Base-by-base conservation (phyloP, 1,140 invertebrate genomes). In the Thereuonema tuberculata region DNA sequence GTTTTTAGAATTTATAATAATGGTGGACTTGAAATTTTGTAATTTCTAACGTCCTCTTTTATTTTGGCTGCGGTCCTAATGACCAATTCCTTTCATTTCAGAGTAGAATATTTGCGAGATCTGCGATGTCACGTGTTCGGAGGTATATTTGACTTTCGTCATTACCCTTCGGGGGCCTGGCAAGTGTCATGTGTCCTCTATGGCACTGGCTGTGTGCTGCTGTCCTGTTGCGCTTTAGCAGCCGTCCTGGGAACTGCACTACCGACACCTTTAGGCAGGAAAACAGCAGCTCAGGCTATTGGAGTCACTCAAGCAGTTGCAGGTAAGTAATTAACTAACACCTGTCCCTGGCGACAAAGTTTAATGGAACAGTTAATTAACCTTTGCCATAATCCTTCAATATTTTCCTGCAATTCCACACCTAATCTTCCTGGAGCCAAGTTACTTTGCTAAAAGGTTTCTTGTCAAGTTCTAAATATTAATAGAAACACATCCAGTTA, bases 81-180 rank as follows among this genome's bases (percentile, higher is more conserved):
- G n/a, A n/a, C n/a, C n/a, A n/a, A n/a, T 55, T 55, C 3, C 27
- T 55, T 29, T 26, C 24, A 9, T 53, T 60, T 9, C 59, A 60
- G 59, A 37, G 26, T 60, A 20, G 59, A 60, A 28, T 23, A 59
- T 26, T 9, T 49, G n/a, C 49, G 54, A 17, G 59, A 60, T 31
- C 9, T 15, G 2, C 48, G 60, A n/a, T 73, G 71, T 61, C 63
- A 64, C 37, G 60, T 69, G 31, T 72, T 70, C 56, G 68, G 67
- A 20, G 46, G 29, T 2, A 59, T 63, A 47, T 65, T 71, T 48
- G 63, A 67, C 47, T 58, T 72, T 3, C 60, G 63, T 1, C 61
- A 64, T 20, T 62, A 71, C 2, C 72, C 72, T 1, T 68, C 69
- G 0, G 63, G 63, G 15, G 64, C 69, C 0, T 74, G 71, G 71